A percentile compares a stretch with the other conserved stretches of the same genome.
Conservation (phyloP, 1,140 invertebrate genomes). For the Odontomachus brunneus region DNA sequence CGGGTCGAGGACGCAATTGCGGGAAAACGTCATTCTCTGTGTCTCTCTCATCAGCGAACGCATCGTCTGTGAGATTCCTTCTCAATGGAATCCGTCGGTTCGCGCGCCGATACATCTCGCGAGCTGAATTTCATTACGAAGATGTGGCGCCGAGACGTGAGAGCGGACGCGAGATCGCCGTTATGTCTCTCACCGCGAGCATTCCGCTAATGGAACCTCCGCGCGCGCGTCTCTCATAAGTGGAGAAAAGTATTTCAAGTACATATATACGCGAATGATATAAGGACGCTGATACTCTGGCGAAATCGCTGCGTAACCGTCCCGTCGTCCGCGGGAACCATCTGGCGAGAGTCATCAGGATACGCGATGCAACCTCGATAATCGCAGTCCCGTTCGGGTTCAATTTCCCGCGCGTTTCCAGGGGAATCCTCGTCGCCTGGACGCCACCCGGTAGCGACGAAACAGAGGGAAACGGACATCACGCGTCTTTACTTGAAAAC, state of each 20-base stretch:
- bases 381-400: slow-evolving; percentile 34
- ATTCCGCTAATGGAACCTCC: slow-evolving; percentile 49
- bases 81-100: slow-evolving; percentile 60
- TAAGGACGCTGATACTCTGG: slow-evolving; percentile 28
- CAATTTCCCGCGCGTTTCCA: neutral
- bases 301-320: slow-evolving; percentile 54
- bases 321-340: slow-evolving; percentile 41
- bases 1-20: slow-evolving; percentile 78
- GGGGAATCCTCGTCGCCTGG: slow-evolving; percentile 18
- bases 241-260: slow-evolving; percentile 59
- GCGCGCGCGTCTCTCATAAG: slow-evolving; percentile 17
- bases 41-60: neutral
- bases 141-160: slow-evolving; percentile 28
- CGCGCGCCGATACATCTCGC: slow-evolving; percentile 39
- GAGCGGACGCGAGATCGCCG: slow-evolving; percentile 33
- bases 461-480: neutral
- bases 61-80: slow-evolving; percentile 44
- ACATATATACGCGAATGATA: slow-evolving; percentile 38
- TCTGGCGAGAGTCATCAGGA: slow-evolving; percentile 55
- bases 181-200: slow-evolving; percentile 32
- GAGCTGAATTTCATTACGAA: slow-evolving; percentile 48
- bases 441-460: slow-evolving; percentile 22
- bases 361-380: slow-evolving; percentile 52
- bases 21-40: slow-evolving; percentile 51
- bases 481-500: slow-evolving; percentile 1